Conservation (phyloP, 2,113 vertebrate species). For the Xiphorhynchus elegans region DNA sequence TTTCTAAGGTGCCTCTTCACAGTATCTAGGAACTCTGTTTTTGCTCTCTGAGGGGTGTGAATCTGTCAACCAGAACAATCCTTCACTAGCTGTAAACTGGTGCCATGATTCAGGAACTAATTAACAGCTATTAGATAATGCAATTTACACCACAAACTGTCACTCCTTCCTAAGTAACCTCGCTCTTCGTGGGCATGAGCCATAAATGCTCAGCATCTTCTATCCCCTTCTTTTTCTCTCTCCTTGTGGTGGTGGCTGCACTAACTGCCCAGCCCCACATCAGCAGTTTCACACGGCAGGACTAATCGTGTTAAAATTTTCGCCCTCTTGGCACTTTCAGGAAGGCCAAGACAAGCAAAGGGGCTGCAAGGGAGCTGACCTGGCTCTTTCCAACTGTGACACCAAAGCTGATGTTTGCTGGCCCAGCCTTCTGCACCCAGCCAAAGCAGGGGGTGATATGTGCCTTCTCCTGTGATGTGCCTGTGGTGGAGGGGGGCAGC, state of each 20-base stretch:
- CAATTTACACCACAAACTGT: constrained; percentile 35
- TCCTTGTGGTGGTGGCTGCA: not conserved
- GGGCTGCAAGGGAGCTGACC: not conserved
- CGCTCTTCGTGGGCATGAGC: not conserved
- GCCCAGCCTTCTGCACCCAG: not conserved
- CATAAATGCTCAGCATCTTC: not conserved
- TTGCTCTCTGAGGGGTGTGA: constrained; percentile 1
- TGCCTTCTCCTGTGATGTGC: not conserved
- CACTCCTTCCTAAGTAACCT: not conserved
- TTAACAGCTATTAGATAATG: constrained; percentile 56
- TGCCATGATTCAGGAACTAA: constrained; percentile 41
- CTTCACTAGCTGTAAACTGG: not conserved
- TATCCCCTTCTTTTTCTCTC: not conserved
- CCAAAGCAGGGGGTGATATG: not conserved
- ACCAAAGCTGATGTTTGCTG: not conserved
- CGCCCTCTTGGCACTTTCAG: not conserved
- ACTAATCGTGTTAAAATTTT: not conserved
- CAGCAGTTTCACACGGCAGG: not conserved
- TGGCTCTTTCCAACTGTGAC: not conserved
- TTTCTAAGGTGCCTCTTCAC: not conserved
- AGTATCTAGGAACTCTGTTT: not conserved
- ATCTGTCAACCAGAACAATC: constrained; percentile 34
- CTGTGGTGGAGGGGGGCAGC: not conserved
- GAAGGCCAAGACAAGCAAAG: not conserved
- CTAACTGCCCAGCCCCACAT: not conserved